Conservation (phyloP, 2,113 vertebrate genomes). For the Anguilla rostrata region DNA sequence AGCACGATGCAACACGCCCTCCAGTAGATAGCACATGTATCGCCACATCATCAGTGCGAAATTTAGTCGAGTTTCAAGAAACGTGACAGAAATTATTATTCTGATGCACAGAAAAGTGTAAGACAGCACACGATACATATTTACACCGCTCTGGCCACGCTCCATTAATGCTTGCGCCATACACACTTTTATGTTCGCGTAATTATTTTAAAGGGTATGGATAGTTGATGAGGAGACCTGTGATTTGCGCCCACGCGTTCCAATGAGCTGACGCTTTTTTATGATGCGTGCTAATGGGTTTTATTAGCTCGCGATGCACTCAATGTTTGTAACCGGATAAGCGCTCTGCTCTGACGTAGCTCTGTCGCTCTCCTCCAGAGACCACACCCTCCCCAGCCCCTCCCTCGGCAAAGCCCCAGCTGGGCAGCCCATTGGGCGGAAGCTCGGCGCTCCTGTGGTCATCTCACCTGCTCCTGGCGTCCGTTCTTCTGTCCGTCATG, state of each 20-base stretch:
- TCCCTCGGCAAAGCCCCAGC: constrained; percentile 44
- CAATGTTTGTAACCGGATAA: neutral
- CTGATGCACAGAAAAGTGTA: neutral
- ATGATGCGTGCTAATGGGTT: too few relatives aligned
- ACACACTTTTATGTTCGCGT: too few relatives aligned
- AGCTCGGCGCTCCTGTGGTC: constrained; percentile 41
- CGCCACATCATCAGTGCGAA: neutral
- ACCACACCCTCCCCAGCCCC: constrained; percentile 49
- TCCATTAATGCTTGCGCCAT: too few relatives aligned
- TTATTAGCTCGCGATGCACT: neutral
- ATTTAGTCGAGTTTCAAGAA: neutral
- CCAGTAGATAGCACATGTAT: neutral
- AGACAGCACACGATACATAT: neutral
- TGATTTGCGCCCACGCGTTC: too few relatives aligned
- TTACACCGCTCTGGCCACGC: too few relatives aligned
- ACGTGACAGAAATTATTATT: neutral
- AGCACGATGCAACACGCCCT: neutral
- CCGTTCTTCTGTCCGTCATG: constrained; percentile 49
- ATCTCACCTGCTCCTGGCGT: constrained; percentile 44
- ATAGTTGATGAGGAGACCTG: too few relatives aligned
- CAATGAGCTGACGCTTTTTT: too few relatives aligned
- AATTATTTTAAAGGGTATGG: too few relatives aligned
- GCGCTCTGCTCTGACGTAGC: neutral
- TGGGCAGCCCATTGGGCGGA: constrained; percentile 30
- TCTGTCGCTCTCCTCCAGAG: constrained; percentile 30